Evolutionary conservation across 2,797 vertebrate species (phyloP).

Genomic region (Sebastes matsubarae): DNA sequence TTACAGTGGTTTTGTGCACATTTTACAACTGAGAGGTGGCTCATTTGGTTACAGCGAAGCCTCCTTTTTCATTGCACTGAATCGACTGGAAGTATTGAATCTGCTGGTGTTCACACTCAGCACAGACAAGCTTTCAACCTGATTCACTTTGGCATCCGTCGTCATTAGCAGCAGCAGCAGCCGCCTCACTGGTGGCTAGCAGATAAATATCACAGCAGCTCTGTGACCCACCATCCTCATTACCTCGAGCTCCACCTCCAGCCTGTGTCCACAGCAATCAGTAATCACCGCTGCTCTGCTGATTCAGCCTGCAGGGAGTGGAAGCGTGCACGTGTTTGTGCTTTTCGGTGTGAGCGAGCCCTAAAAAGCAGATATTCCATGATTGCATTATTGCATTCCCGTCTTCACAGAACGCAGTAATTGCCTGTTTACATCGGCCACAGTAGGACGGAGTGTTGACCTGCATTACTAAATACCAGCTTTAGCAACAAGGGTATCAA

Average conservation of each 20-base stretch:
- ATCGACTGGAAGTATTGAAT: not conserved
- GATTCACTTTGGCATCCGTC: slow-evolving; percentile 28
- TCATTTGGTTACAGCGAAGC: not conserved
- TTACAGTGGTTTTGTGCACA: not conserved
- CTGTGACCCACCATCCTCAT: slow-evolving; percentile 36
- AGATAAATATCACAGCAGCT: slow-evolving; percentile 23
- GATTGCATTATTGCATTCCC: slow-evolving; percentile 5
- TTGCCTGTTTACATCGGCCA: slow-evolving; percentile 48
- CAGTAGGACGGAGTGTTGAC: slow-evolving; percentile 1
- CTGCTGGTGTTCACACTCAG: not conserved
- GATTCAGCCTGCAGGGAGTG: slow-evolving; percentile 25
- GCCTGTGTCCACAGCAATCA: slow-evolving; percentile 29
- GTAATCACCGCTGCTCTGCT: slow-evolving; percentile 25
- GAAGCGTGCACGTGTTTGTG: not conserved
- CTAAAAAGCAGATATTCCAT: slow-evolving; percentile 28
- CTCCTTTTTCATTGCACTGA: not conserved
- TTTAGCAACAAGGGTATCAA: slow-evolving; percentile 35
- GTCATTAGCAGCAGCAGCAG: slow-evolving; percentile 24
- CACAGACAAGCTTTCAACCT: slow-evolving; percentile 1
- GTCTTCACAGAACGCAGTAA: slow-evolving; percentile 28
- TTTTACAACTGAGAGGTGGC: not conserved
- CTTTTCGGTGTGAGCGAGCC: not conserved
- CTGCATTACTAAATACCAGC: slow-evolving; percentile 58
- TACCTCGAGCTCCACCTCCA: slow-evolving; percentile 23
- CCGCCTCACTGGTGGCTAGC: not conserved